A percentile compares a stretch with the other conserved stretches of the same genome.
phyloP scores from a whole-genome alignment of 2,797 vertebrate genomes.

The Anolis apletophallus region DNA sequence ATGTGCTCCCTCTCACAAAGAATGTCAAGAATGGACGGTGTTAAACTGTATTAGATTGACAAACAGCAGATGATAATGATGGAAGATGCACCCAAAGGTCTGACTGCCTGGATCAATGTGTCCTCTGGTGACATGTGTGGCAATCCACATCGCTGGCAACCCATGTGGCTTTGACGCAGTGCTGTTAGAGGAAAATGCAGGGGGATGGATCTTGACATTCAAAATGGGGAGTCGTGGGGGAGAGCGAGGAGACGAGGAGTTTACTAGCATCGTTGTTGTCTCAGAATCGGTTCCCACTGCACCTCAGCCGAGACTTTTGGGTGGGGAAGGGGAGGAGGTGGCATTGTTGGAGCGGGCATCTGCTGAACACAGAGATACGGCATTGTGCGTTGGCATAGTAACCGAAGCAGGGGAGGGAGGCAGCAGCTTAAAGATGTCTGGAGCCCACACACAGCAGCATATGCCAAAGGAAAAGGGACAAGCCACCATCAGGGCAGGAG shows the following conservation, averaged over 20 bases:
- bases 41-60: neutral
- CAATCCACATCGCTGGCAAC: neutral
- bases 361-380: conserved; percentile 41
- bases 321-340: neutral
- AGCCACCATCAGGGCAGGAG: neutral
- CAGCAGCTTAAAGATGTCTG: conserved; percentile 5
- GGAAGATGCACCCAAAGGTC: too few species aligned
- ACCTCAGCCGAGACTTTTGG: neutral
- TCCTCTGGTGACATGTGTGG: neutral
- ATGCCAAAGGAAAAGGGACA: conserved; percentile 16
- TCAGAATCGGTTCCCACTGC: neutral
- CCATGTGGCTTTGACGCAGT: conserved; percentile 11
- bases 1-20: neutral
- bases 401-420: conserved; percentile 7
- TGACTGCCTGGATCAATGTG: neutral
- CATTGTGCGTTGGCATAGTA: conserved; percentile 40
- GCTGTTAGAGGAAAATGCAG: neutral
- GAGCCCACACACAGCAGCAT: conserved; percentile 20
- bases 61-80: neutral
- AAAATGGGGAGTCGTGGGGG: neutral
- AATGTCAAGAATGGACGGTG: neutral
- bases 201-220: conserved; percentile 26
- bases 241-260: conserved; percentile 7
- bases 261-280: neutral
- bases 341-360: conserved; percentile 20